A percentile compares a stretch with the other conserved stretches of the same genome.
These are phyloP conservation scores for Siniperca obscura DNA, from an alignment of 2,797 vertebrate species.

Conservation along the genomic window DNA sequence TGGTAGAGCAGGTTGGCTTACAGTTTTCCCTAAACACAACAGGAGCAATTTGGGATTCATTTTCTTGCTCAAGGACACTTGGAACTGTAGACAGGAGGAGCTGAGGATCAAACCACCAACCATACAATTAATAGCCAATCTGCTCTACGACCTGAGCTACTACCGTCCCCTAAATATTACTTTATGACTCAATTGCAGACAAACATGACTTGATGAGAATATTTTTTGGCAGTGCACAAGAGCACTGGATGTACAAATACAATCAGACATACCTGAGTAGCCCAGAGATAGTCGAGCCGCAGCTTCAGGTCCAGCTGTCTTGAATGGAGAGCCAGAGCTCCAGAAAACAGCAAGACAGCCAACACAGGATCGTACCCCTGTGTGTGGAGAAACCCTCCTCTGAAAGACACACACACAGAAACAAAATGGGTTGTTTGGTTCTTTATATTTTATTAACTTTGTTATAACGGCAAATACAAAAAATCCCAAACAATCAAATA, in stretches of 20 bases:
- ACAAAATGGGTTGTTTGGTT: neutral
- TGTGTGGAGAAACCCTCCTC: slow-evolving; percentile 87
- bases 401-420: slow-evolving; percentile 60
- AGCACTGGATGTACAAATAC: neutral
- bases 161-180: neutral
- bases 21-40: neutral
- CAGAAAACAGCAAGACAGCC: slow-evolving; percentile 93
- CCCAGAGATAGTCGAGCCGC: slow-evolving; percentile 98
- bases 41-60: neutral
- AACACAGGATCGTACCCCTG: slow-evolving; percentile 91
- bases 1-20: too few species aligned
- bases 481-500: too few species aligned
- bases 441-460: neutral
- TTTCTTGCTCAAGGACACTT: slow-evolving; percentile 54
- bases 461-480: neutral
- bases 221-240: neutral
- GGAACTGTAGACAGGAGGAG: neutral
- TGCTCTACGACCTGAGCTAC: neutral
- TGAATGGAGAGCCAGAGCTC: slow-evolving; percentile 93
- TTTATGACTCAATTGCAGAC: neutral
- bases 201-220: neutral
- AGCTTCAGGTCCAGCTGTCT: slow-evolving; percentile 96
- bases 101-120: neutral
- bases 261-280: slow-evolving; percentile 87
- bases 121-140: neutral